Percentiles rank a stretch among this genome's conserved stretches.
Evolutionary conservation across 2,113 vertebrate genomes (phyloP).

Genomic region (Bostrychus sinensis): DNA sequence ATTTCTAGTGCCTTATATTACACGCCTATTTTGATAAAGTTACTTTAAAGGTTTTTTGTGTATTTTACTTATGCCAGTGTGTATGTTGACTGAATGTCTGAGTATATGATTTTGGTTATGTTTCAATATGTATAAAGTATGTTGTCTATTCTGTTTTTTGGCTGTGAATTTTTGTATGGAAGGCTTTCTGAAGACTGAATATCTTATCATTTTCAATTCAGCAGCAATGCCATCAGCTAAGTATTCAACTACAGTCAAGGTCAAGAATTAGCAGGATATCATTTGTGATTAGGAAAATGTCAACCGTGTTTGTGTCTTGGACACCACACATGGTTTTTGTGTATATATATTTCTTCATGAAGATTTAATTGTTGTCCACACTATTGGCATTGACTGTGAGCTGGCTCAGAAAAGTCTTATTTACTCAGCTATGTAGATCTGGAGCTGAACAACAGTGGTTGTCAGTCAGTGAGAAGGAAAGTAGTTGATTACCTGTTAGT

Average conservation of each 20-base stretch:
- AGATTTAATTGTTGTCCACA: slow-evolving; percentile 37
- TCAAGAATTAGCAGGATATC: slow-evolving; percentile 22
- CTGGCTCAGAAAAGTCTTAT: slow-evolving; percentile 33
- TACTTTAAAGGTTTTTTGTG: slow-evolving; percentile 68
- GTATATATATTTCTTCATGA: slow-evolving; percentile 19
- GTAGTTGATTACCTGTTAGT: not conserved
- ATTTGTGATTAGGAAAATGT: slow-evolving; percentile 11
- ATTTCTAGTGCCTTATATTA: slow-evolving; percentile 82
- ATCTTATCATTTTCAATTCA: slow-evolving; percentile 44
- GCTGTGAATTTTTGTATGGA: slow-evolving; percentile 48
- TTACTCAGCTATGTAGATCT: slow-evolving; percentile 40
- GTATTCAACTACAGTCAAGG: slow-evolving; percentile 26
- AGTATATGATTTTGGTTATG: slow-evolving; percentile 53
- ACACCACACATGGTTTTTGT: slow-evolving; percentile 44
- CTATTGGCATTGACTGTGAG: slow-evolving; percentile 39
- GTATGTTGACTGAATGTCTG: slow-evolving; percentile 46
- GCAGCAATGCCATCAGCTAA: slow-evolving; percentile 35
- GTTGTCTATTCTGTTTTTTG: slow-evolving; percentile 41
- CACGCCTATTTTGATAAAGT: slow-evolving; percentile 81
- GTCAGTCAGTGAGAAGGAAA: slow-evolving; percentile 15
- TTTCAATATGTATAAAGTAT: slow-evolving; percentile 53
- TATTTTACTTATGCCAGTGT: slow-evolving; percentile 56
- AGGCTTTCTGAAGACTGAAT: slow-evolving; percentile 45
- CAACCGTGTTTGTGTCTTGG: slow-evolving; percentile 24
- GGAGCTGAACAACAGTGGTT: slow-evolving; percentile 26